Evolutionary conservation across 2,888 invertebrate genomes (phyloP).

Genomic region (Dolichopus griseipennis): DNA sequence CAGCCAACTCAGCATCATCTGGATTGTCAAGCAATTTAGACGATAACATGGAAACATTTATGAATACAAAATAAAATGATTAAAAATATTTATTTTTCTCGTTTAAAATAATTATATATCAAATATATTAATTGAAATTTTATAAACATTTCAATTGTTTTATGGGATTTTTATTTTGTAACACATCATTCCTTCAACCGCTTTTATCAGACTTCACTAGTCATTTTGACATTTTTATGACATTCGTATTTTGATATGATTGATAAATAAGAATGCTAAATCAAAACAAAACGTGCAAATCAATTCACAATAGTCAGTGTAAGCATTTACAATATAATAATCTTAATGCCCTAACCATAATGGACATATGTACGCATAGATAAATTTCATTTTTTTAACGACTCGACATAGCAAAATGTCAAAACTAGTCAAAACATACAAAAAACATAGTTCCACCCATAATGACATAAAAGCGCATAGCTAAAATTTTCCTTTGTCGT

Average conservation of each 20-base stretch:
- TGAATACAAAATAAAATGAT: background rate
- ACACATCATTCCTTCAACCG: background rate
- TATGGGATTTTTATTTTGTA: background rate
- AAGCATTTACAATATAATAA: no score
- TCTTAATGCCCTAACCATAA: no score
- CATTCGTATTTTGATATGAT: background rate
- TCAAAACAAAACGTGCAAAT: no score
- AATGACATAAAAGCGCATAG: no score
- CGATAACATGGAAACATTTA: constrained; percentile 10
- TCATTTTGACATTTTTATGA: background rate
- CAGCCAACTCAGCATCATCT: constrained; percentile 1
- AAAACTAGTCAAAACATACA: no score
- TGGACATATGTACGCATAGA: no score
- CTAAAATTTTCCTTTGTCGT: no score
- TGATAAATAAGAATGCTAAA: no score
- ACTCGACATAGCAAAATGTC: no score
- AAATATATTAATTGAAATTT: background rate
- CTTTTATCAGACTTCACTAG: background rate
- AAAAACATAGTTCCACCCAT: no score
- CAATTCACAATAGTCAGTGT: no score
- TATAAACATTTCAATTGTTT: background rate
- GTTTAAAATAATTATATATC: background rate
- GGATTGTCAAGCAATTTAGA: background rate
- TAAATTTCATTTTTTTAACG: no score
- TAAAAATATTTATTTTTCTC: background rate